A percentile compares a stretch with the other conserved stretches of the same genome.
Conservation (phyloP, 2,113 vertebrate genomes). For the Hylia prasina region DNA sequence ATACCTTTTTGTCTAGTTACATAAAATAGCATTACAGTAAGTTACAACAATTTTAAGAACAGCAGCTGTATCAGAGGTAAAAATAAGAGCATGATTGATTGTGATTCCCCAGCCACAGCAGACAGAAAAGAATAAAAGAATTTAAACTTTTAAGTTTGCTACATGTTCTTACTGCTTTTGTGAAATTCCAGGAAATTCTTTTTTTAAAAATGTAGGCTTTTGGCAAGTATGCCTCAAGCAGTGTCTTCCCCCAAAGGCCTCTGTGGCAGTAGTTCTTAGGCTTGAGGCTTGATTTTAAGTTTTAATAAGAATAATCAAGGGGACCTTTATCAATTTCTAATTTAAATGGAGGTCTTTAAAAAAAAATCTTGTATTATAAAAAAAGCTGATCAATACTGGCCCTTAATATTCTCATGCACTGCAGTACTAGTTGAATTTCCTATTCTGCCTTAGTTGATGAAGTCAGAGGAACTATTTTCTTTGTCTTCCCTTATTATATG, state of each 20-base stretch:
- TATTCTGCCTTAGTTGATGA: not conserved
- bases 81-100: not conserved
- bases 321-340: not conserved
- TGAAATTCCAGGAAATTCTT: not conserved
- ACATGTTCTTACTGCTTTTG: not conserved
- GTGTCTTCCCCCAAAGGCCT: not conserved
- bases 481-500: not conserved
- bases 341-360: not conserved
- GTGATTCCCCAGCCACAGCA: not conserved
- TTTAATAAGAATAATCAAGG: not conserved
- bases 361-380: not conserved
- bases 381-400: not conserved
- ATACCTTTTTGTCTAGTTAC: not conserved
- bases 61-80: not conserved
- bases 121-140: not conserved
- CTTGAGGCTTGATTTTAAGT: not conserved
- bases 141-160: not conserved
- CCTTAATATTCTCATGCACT: not conserved
- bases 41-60: not conserved
- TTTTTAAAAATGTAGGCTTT: not conserved
- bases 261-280: not conserved
- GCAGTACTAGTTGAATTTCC: not conserved
- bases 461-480: not conserved
- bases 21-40: not conserved
- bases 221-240: not conserved